A percentile compares a stretch with the other conserved stretches of the same genome.
Conservation (phyloP, 2,888 invertebrate species). For the Aplocera efformata region DNA sequence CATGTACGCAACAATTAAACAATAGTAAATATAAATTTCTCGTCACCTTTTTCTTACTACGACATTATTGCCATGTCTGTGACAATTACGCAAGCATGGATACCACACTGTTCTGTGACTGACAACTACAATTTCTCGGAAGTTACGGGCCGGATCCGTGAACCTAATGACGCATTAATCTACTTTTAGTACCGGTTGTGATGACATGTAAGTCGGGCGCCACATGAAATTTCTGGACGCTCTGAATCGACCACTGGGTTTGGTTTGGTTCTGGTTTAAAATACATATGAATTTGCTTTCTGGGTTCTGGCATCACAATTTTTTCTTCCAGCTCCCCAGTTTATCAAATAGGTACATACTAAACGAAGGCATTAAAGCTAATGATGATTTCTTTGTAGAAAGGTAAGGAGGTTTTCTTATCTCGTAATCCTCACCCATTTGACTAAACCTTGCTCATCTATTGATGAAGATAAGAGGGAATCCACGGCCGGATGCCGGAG, state of each 20-base stretch:
- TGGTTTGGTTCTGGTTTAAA: too few species aligned
- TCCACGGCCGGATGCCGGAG: slow-evolving; percentile 50
- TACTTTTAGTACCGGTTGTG: slow-evolving; percentile 31
- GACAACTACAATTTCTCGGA: slow-evolving; percentile 28
- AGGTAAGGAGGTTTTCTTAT: too few species aligned
- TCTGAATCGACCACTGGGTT: too few species aligned
- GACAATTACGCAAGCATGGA: background rate
- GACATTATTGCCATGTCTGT: background rate
- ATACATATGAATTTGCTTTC: too few species aligned
- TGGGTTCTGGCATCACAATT: too few species aligned
- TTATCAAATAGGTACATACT: too few species aligned
- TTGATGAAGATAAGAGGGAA: slow-evolving; percentile 40
- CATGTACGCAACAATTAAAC: too few species aligned
- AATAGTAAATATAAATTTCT: too few species aligned
- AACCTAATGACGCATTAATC: slow-evolving; percentile 36
- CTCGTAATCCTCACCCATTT: slow-evolving; percentile 5
- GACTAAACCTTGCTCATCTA: slow-evolving; percentile 9
- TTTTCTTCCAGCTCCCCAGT: too few species aligned
- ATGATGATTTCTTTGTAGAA: too few species aligned
- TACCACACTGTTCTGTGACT: background rate
- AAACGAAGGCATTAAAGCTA: too few species aligned
- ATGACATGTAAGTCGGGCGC: slow-evolving; percentile 26
- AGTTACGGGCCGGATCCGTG: slow-evolving; percentile 32
- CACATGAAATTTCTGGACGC: slow-evolving; percentile 4
- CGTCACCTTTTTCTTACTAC: background rate